Evolutionary conservation across 2,888 invertebrate species (phyloP), one percentile per base, ranked within the genome.

Genomic region (Lasioglossum oenotherae): DNA sequence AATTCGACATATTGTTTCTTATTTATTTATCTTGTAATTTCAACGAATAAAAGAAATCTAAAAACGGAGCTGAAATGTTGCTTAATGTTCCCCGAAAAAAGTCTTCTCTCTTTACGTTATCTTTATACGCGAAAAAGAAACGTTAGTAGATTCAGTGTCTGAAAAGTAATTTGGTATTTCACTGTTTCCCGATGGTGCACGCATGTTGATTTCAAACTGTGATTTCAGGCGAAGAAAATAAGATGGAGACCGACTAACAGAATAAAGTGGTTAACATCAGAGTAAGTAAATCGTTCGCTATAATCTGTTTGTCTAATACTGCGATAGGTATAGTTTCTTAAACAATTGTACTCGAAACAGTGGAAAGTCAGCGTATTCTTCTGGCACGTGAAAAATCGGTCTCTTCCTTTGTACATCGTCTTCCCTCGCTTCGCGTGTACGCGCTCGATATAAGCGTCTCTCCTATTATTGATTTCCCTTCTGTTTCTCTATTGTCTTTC

Each of bases 401-500:
- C 2, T 23, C 67, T 14, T 19, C 35, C 35, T 19, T 69, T 5
- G 57, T 23, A 8, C 38, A 35, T 67, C 35, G 19, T 35, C 2
- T 8, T n/a, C 1, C 12, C 46, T 31, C 27, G 46, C 46, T 49
- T 73, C 46, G 6, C 46, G 46, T 31, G 49, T n/a, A 74, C 35
- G 4, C 14, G 23, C 12, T 35, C 31, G 31, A 27, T 8, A 46
- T 0, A 19, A 73, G n/a, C 71, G n/a, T 69, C 41, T 12, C 31
- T 4, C 79, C 19, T 19, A 14, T 73, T 75, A 82, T 80, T 78
- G 69, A 81, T 60, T 16, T 16, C 23, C 27, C 16, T 49, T 79
- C 41, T 49, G 76, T 77, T 81, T 72, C 44, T 85, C 83, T 83
- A 89, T 75, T 91, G 82, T 88, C 87, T 89, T 87, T 80, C 57